Percentiles rank a stretch among this genome's conserved stretches.
Conservation (phyloP, 2,797 vertebrate species). For the Cyclura pinguis region DNA sequence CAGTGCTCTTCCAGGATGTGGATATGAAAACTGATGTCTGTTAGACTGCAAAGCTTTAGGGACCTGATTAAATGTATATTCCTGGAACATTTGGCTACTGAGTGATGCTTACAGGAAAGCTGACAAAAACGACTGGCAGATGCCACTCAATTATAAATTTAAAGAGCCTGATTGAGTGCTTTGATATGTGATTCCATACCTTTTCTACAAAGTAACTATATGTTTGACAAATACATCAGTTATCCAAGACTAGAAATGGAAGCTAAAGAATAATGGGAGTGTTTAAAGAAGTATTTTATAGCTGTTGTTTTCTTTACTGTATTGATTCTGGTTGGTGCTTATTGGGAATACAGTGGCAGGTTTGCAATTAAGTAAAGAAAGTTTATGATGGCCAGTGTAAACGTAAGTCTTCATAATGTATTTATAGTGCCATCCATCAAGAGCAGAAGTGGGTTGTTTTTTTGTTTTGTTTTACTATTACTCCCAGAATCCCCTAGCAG, state of each 20-base stretch:
- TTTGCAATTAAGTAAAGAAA: not conserved
- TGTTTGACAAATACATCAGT: constrained; percentile 29
- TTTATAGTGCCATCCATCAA: not conserved
- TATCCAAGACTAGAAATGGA: constrained; percentile 8
- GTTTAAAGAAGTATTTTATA: not conserved
- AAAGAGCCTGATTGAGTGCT: constrained; percentile 38
- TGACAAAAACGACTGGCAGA: constrained; percentile 51
- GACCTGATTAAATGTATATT: constrained; percentile 59
- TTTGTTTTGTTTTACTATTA: no score
- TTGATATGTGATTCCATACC: not conserved
- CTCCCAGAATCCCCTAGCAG: no score
- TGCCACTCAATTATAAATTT: constrained; percentile 21
- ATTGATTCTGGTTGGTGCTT: not conserved
- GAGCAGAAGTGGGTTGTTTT: no score
- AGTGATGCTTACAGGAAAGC: constrained; percentile 44
- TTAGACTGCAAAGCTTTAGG: constrained; percentile 44
- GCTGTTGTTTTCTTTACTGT: not conserved
- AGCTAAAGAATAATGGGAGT: not conserved
- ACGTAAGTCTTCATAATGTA: not conserved
- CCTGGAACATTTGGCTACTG: constrained; percentile 45
- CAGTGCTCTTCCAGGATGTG: constrained; percentile 49
- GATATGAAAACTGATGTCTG: constrained; percentile 47
- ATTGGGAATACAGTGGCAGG: not conserved
- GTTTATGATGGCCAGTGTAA: not conserved
- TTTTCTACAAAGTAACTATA: constrained; percentile 18